phyloP scores from a whole-genome alignment of 2,797 vertebrate genomes.

The Eospalax fontanierii region DNA sequence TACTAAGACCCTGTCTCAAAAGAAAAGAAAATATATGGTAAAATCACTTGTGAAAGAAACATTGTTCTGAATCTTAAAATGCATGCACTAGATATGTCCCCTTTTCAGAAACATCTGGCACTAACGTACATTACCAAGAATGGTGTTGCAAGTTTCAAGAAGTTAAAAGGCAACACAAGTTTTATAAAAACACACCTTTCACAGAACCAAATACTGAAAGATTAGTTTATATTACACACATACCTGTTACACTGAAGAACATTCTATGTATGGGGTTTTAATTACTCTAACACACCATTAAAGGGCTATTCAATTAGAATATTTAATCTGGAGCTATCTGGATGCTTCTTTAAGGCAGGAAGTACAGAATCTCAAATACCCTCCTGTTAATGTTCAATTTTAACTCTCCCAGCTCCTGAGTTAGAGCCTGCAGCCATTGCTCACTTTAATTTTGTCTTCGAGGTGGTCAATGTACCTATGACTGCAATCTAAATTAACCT shows the following conservation, averaged over 20 bases:
- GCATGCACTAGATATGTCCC: neutral
- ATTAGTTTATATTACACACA: constrained; percentile 61
- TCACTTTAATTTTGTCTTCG: constrained; percentile 67
- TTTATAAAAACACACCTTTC: constrained; percentile 57
- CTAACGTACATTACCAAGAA: constrained; percentile 62
- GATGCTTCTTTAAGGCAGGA: constrained; percentile 27
- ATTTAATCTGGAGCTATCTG: constrained; percentile 42
- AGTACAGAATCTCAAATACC: constrained; percentile 37
- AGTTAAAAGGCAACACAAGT: constrained; percentile 51
- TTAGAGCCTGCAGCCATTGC: neutral
- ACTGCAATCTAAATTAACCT: constrained; percentile 38
- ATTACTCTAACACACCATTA: constrained; percentile 46
- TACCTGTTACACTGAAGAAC: constrained; percentile 49
- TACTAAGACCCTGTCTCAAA: neutral
- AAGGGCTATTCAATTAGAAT: constrained; percentile 58
- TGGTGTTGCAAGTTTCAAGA: constrained; percentile 43
- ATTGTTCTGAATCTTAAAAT: constrained; percentile 24
- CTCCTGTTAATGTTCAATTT: neutral
- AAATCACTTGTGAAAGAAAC: constrained; percentile 60
- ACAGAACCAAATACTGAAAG: constrained; percentile 27
- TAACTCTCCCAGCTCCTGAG: neutral
- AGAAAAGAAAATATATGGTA: neutral
- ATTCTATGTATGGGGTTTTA: constrained; percentile 29
- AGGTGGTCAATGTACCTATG: constrained; percentile 1
- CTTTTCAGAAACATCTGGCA: constrained; percentile 69